These are phyloP conservation scores for Etheostoma perlongum DNA, from an alignment of 2,797 vertebrate genomes.

Conservation along the genomic window DNA sequence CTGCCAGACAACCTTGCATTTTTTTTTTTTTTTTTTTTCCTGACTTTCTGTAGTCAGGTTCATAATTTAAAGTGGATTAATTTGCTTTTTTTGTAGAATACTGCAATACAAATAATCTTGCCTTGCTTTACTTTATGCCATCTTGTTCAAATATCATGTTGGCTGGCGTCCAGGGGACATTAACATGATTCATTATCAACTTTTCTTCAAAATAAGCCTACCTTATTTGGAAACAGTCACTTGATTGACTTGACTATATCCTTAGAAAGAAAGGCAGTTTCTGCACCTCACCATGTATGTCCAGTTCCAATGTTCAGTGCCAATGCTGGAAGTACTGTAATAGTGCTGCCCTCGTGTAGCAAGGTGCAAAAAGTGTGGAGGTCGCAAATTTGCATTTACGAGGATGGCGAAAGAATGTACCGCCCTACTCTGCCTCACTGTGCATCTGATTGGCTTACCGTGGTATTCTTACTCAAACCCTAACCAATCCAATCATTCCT, in stretches of 20 bases:
- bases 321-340: background rate
- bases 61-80: slow-evolving; percentile 10
- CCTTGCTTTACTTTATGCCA: background rate
- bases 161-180: background rate
- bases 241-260: background rate
- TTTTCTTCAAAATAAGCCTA: background rate
- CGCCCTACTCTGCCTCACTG: too few relatives aligned
- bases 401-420: too few relatives aligned
- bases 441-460: too few relatives aligned
- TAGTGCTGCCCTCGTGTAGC: background rate
- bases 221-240: background rate
- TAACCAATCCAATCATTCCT: too few relatives aligned
- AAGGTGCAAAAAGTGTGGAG: background rate
- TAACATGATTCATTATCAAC: background rate
- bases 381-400: too few relatives aligned
- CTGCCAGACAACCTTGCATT: background rate
- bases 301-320: background rate
- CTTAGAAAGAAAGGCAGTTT: background rate
- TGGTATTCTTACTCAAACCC: too few relatives aligned
- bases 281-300: background rate
- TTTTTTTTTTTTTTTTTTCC: background rate
- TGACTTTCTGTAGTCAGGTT: background rate
- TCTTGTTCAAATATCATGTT: slow-evolving; percentile 16
- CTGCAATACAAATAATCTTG: slow-evolving; percentile 7
- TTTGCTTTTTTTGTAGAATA: background rate